Conservation (phyloP, 2,797 vertebrate genomes). For the Numenius phaeopus region DNA sequence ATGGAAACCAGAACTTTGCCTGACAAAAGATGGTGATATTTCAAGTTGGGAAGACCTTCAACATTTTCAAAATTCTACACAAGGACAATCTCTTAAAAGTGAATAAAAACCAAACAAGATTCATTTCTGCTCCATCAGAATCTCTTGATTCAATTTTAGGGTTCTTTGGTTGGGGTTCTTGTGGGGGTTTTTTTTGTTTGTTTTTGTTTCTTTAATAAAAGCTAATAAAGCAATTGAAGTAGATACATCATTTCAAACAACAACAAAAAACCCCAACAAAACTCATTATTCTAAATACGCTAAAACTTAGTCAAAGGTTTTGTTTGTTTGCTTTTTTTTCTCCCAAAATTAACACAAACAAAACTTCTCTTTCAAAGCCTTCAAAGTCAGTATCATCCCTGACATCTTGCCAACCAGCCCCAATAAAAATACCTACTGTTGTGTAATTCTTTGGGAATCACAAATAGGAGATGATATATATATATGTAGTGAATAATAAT, state of each 20-base stretch:
- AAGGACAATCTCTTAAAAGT: not conserved
- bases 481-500: not conserved
- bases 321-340: not conserved
- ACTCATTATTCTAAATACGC: not conserved
- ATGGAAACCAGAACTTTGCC: not conserved
- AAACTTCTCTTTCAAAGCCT: not conserved
- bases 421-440: not conserved
- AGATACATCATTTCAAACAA: not conserved
- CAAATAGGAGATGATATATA: not conserved
- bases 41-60: not conserved
- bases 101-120: not conserved
- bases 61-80: not conserved
- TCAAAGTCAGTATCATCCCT: not conserved
- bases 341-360: not conserved
- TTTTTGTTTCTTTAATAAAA: not conserved
- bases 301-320: not conserved
- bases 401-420: not conserved
- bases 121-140: not conserved
- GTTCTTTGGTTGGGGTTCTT: not conserved
- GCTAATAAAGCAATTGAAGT: not conserved
- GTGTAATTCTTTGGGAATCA: not conserved
- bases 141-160: not conserved
- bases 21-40: not conserved
- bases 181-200: no score
- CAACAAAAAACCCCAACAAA: not conserved